phyloP scores from a whole-genome alignment of 2,797 vertebrate species.

The Florisuga fusca region DNA sequence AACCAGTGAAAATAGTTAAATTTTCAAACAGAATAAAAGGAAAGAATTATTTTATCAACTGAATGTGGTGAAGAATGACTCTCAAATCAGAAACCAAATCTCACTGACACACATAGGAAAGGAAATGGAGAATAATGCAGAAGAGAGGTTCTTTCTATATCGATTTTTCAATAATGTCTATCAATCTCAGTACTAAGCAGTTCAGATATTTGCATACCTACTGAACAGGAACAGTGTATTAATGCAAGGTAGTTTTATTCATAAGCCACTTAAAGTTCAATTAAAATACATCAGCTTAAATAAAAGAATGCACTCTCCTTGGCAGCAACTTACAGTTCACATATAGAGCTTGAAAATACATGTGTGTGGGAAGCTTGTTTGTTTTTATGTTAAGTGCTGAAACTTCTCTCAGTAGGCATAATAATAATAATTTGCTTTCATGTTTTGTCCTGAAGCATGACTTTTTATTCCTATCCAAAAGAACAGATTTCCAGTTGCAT shows the following conservation, averaged over 20 bases:
- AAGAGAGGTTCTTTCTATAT: not conserved
- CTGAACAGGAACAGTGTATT: not conserved
- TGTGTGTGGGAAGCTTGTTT: slow-evolving; percentile 37
- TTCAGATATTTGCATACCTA: not conserved
- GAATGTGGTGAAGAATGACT: not conserved
- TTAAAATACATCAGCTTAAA: slow-evolving; percentile 51
- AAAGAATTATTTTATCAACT: not conserved
- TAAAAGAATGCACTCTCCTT: slow-evolving; percentile 27
- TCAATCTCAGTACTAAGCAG: not conserved
- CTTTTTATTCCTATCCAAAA: slow-evolving; percentile 52
- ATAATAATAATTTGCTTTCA: slow-evolving; percentile 55
- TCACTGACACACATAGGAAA: not conserved
- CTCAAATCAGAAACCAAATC: not conserved
- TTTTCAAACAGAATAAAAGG: not conserved
- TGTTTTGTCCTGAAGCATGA: slow-evolving; percentile 60
- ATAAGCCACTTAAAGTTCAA: slow-evolving; percentile 44
- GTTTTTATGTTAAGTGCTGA: slow-evolving; percentile 44
- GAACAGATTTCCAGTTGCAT: slow-evolving; percentile 32
- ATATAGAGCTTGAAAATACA: not conserved
- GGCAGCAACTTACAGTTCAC: not conserved
- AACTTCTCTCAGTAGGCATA: slow-evolving; percentile 29
- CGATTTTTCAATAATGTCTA: not conserved
- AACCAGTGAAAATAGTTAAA: not conserved
- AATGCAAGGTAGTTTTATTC: slow-evolving; percentile 26
- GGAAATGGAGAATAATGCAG: not conserved